Conservation (phyloP, 2,888 invertebrate genomes). For the Alentia gelatinosa region DNA sequence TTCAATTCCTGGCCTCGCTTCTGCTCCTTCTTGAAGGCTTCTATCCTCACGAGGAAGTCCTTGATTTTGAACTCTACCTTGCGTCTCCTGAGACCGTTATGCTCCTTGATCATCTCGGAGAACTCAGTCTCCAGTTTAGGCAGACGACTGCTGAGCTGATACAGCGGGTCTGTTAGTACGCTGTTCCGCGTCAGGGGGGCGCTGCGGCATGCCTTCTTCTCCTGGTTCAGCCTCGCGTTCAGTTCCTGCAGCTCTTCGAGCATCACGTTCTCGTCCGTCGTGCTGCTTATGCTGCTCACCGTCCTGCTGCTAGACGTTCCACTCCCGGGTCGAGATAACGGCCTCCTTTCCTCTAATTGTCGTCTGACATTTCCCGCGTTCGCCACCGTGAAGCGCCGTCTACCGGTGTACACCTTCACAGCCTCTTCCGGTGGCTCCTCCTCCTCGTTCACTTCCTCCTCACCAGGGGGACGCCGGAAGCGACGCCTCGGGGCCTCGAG, state of each 20-base stretch:
- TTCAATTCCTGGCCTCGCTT: not conserved
- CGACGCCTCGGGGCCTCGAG: not conserved
- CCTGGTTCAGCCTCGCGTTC: not conserved
- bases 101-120: constrained; percentile 21
- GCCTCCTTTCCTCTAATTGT: not conserved
- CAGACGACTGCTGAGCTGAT: not conserved
- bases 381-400: not conserved
- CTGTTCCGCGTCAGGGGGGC: not conserved
- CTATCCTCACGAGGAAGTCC: constrained; percentile 8
- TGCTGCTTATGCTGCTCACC: not conserved
- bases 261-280: constrained; percentile 13
- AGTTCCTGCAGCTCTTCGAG: constrained; percentile 19
- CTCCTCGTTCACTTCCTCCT: not conserved
- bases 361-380: not conserved
- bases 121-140: constrained; percentile 24
- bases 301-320: not conserved
- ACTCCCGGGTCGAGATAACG: not conserved
- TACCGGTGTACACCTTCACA: no score
- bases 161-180: constrained; percentile 5
- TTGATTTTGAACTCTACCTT: constrained; percentile 12
- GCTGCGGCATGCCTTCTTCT: constrained; percentile 31
- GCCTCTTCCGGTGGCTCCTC: not conserved
- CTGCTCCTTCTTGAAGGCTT: not conserved
- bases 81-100: not conserved
- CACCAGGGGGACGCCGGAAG: not conserved